Evolutionary conservation across 2,113 vertebrate species (phyloP), one percentile per base, ranked within the genome.

Genomic region (Syngnathoides biaculeatus): DNA sequence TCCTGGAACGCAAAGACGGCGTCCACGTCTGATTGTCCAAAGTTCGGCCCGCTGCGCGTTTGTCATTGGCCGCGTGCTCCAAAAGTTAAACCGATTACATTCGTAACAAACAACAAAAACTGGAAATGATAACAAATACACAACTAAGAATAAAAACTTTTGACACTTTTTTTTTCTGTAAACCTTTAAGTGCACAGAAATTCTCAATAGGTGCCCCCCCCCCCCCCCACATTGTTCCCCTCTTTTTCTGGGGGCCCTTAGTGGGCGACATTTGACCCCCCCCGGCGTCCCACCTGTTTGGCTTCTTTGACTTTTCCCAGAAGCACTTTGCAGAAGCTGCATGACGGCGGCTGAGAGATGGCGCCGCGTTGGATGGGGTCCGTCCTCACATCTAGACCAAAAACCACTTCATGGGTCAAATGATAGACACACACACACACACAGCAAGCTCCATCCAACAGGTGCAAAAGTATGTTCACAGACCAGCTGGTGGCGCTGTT

Each of bases 261-360:
- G 30, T 35, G 30, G 30, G 30, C 30, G 6, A 35, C 30, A 35
- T 35, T 35, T 35, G 30, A 6, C 30, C 30, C 3, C 50, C 13
- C 45, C 59, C 17, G 9, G 2, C 0, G 8, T 40, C 70, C 1
- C 7, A 87, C 85, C 87, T 83, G 77, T 60, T 88, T 88, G 26
- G 93, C 83, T 64, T 94, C 93, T 83, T 89, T 92, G 85, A 89
- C 67, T 2, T 94, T 94, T 60, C 96, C 95, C 69, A 99, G 92
- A 26, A 96, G 92, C n/a, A 93, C 94, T 72, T 95, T 96, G 89
- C 96, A 98, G 71, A 94, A 90, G 70, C 92, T 94, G 70, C 96
- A 99, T 90, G 94, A 93, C 42, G 91, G 94, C 15, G 94, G 89
- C 30, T 91, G 91, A 67, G 85, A 56, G 0, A 82, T 88, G 13